phyloP scores from a whole-genome alignment of 2,113 vertebrate species.

The Apodemus sylvaticus region DNA sequence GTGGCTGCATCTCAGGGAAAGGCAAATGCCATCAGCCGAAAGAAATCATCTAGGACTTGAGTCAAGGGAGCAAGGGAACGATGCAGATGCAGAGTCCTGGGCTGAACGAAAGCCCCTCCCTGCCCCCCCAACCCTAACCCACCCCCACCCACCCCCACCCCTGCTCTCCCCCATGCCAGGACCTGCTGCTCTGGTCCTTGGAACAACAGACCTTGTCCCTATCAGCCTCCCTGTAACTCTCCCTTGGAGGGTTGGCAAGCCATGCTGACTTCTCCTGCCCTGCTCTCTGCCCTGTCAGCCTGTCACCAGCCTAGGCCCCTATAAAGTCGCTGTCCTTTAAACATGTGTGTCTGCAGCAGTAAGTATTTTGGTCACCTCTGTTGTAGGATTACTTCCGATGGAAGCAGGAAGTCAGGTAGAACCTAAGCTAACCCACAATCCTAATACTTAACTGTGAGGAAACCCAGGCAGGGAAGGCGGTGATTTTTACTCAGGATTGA shows the following conservation, averaged over 20 bases:
- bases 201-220: neutral
- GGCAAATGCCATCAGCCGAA: fast-evolving
- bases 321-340: conserved; percentile 66
- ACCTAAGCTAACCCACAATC: neutral
- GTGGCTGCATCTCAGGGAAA: neutral
- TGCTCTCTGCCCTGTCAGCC: conserved; percentile 39
- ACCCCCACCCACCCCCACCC: too few species aligned
- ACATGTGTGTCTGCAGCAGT: conserved; percentile 45
- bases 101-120: neutral
- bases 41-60: neutral
- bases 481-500: neutral
- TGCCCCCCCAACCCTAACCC: too few species aligned
- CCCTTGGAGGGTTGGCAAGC: conserved; percentile 41
- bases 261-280: conserved; percentile 58
- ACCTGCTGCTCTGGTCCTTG: neutral
- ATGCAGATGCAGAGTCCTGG: neutral
- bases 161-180: neutral
- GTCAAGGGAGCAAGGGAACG: neutral
- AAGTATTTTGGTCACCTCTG: neutral
- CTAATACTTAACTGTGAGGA: neutral
- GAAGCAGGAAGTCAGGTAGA: neutral
- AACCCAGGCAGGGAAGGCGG: neutral
- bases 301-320: conserved; percentile 37
- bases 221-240: neutral
- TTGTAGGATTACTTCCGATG: neutral